A percentile compares a stretch with the other conserved stretches of the same genome.
phyloP scores from a whole-genome alignment of 1,140 invertebrate genomes.

The Yoshiicerus persimilis region DNA sequence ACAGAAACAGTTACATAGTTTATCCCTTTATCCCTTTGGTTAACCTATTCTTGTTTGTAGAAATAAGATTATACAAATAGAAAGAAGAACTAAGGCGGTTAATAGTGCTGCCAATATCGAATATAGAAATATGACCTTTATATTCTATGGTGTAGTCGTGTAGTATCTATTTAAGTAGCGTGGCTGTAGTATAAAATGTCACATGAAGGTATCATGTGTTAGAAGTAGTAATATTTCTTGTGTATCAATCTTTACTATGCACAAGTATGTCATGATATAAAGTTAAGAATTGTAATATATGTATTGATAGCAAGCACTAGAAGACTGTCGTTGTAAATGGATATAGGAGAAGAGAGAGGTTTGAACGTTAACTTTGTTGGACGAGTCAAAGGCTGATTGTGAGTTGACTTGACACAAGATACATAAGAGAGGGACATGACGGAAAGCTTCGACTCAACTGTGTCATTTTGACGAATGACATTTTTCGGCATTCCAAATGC shows the following conservation, averaged over 20 bases:
- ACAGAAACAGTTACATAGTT: background rate
- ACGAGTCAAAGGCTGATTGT: background rate
- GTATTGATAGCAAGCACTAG: background rate
- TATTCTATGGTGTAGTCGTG: background rate
- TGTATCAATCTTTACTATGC: background rate
- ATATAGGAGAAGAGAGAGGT: background rate
- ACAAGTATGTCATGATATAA: background rate
- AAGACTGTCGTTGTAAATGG: background rate
- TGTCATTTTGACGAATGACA: constrained; percentile 30
- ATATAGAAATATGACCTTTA: background rate
- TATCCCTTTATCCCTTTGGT: background rate
- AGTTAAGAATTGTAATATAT: background rate
- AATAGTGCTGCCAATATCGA: background rate
- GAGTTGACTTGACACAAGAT: background rate
- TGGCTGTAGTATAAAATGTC: background rate
- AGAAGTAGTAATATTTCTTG: too few species aligned
- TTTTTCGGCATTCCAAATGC: constrained; percentile 10
- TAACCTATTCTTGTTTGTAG: background rate
- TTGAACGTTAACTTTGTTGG: background rate
- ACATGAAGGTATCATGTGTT: too few species aligned
- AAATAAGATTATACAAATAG: background rate
- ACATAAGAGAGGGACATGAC: background rate
- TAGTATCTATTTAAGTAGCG: background rate
- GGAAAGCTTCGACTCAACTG: constrained; percentile 5
- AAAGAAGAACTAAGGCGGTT: background rate